These are phyloP conservation scores for Hylaea fasciaria DNA, from an alignment of 2,888 invertebrate species.

Conservation along the genomic window DNA sequence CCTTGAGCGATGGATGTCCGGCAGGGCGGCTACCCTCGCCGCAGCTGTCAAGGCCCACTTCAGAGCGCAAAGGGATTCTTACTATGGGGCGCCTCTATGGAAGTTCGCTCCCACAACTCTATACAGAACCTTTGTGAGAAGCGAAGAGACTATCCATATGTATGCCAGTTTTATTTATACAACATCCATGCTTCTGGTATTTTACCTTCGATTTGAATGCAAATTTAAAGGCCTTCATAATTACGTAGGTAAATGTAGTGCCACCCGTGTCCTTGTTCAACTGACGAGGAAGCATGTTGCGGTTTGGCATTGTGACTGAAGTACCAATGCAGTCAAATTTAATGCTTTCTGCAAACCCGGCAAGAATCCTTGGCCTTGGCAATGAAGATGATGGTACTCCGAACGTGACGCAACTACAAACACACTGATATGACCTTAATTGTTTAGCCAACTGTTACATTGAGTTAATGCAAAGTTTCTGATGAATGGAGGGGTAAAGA, in stretches of 20 bases:
- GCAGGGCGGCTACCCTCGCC: conserved; percentile 87
- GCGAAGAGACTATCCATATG: conserved; percentile 93
- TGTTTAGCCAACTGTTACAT: conserved; percentile 13
- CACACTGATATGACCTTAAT: conserved; percentile 1
- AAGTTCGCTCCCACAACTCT: conserved; percentile 90
- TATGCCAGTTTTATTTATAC: conserved; percentile 69
- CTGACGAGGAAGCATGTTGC: neutral
- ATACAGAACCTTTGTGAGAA: conserved; percentile 88
- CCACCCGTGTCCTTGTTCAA: no score
- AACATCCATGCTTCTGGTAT: neutral
- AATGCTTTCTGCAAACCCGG: conserved; percentile 11
- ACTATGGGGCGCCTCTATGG: conserved; percentile 93
- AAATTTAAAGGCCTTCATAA: no score
- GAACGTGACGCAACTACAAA: conserved; percentile 16
- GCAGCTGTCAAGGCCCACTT: conserved; percentile 92
- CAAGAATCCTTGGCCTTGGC: conserved; percentile 17
- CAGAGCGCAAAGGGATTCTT: conserved; percentile 91
- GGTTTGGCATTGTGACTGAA: conserved; percentile 7
- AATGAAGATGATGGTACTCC: conserved; percentile 21
- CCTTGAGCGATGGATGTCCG: conserved; percentile 84
- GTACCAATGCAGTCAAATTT: neutral
- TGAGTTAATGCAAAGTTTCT: conserved; percentile 25
- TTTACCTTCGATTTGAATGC: neutral
- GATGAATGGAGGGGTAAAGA: conserved; percentile 5
- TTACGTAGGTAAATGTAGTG: no score